Base-by-base conservation (phyloP, 2,888 invertebrate genomes). In the Heliconius sara region DNA sequence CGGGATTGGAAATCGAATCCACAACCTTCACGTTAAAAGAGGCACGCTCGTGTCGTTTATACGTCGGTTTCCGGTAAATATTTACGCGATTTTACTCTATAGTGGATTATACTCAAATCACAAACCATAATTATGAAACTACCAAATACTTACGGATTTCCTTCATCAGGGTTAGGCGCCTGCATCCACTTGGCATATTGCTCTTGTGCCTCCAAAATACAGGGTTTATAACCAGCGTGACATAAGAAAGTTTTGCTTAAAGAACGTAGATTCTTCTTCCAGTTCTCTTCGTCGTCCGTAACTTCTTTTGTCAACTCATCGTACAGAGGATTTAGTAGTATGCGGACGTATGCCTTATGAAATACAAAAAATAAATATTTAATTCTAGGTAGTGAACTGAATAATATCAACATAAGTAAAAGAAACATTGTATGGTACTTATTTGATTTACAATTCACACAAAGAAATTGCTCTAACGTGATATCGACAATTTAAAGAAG, bases 131-230 rank as follows among this genome's bases (percentile, higher is more conserved):
- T 39, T 39, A 39, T 39, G 39, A 47, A 47, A 47, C 12, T 47
- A 47, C 16, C 6, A 19, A 19, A 57, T 60, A 96, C 97, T 96
- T 89, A 98, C 98, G 97, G 97, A 89, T 97, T 98, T 84, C 97
- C 97, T 86, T 96, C 97, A 90, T 97, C 97, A 10, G 98, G 97
- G 85, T 97, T 96, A 65, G 96, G 95, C 30, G 96, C 96, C 71
- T 96, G 95, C 96, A 97, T 97, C 98, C 98, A 98, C 84, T 96
- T 96, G 78, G 95, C 95, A 89, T 96, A 98, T 63, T 97, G 96
- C 5, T 95, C 94, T 86, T 97, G 97, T 0, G 98, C 97, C 86
- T 97, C 97, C 83, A 96, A 94, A 66, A 98, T 96, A 87, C 98
- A 98, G 0, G 97, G 97, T 80, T 96, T 95, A 91, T 97, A 97